Percentiles rank a stretch among this genome's conserved stretches.
Evolutionary conservation across 2,113 vertebrate genomes (phyloP).

Genomic region (Jaculus jaculus): DNA sequence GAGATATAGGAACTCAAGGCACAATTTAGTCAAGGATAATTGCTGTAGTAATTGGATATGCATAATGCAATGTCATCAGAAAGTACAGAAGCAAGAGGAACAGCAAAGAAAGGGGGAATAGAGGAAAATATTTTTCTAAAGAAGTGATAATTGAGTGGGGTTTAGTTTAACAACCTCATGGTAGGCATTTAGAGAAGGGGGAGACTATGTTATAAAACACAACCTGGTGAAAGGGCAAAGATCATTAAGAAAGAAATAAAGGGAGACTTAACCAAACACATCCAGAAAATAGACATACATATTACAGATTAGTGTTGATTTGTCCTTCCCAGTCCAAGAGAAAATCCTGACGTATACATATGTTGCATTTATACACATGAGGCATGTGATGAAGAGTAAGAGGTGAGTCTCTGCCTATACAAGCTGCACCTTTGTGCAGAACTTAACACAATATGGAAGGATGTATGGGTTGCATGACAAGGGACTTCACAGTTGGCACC

Average conservation of each 20-base stretch:
- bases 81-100: not conserved
- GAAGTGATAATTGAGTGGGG: not conserved
- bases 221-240: not conserved
- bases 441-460: not conserved
- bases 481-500: not conserved
- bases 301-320: not conserved
- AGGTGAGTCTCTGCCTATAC: not conserved
- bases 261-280: not conserved
- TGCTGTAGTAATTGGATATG: not conserved
- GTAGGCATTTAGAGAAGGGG: not conserved
- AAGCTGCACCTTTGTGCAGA: not conserved
- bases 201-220: not conserved
- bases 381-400: not conserved
- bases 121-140: not conserved
- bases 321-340: not conserved
- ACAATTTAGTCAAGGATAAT: not conserved
- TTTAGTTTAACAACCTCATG: not conserved
- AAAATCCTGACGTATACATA: not conserved
- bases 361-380: not conserved
- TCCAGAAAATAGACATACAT: not conserved
- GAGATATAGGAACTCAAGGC: not conserved
- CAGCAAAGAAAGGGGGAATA: not conserved
- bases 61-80: not conserved
- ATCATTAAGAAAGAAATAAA: not conserved
- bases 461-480: not conserved